phyloP scores from a whole-genome alignment of 1,140 invertebrate species.

The Asobara japonica region DNA sequence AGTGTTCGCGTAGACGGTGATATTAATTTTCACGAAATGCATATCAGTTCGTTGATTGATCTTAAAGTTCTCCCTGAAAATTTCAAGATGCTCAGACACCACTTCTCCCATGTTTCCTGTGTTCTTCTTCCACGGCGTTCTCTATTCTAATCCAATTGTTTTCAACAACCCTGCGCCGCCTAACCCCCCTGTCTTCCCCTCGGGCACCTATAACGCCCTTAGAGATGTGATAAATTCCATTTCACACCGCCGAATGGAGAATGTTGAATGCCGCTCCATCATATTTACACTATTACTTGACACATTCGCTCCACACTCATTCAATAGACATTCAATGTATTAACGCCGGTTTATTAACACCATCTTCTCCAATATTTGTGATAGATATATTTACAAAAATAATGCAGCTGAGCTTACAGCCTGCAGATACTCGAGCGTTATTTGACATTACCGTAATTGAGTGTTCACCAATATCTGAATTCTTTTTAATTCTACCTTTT shows the following conservation, averaged over 20 bases:
- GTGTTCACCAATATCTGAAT: neutral
- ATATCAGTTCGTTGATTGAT: slow-evolving; percentile 54
- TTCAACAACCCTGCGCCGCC: neutral
- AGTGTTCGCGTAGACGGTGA: slow-evolving; percentile 49
- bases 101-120: slow-evolving; percentile 35
- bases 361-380: neutral
- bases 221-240: neutral
- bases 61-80: slow-evolving; percentile 48
- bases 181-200: neutral
- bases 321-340: neutral
- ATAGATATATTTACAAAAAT: neutral
- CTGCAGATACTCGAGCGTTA: neutral
- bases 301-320: neutral
- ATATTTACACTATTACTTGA: neutral
- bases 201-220: neutral
- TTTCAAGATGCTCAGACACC: slow-evolving; percentile 46
- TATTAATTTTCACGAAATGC: slow-evolving; percentile 56
- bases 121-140: neutral
- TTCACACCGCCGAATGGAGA: neutral
- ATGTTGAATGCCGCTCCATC: neutral
- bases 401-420: neutral
- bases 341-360: neutral
- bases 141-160: slow-evolving; percentile 14
- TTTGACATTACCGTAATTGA: neutral
- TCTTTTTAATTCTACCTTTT: neutral